Percentiles rank a stretch among this genome's conserved stretches.
Conservation (phyloP, 2,888 invertebrate species). For the Caenorhabditis sinica region DNA sequence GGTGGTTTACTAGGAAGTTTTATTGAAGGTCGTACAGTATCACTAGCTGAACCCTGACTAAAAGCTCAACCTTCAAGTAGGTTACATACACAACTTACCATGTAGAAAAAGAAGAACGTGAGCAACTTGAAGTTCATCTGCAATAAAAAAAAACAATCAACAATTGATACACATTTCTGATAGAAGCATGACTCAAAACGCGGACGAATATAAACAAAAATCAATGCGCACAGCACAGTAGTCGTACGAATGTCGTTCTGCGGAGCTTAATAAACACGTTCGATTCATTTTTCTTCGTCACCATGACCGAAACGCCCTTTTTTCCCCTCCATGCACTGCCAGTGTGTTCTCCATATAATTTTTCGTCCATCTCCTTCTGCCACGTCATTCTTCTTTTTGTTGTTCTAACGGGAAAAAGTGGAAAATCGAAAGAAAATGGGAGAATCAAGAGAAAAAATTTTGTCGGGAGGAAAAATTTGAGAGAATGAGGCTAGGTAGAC, state of each 20-base stretch:
- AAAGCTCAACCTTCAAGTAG: too few relatives aligned
- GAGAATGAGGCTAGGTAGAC: not conserved
- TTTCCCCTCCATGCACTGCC: constrained; percentile 11
- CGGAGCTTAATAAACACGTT: constrained; percentile 36
- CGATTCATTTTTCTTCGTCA: constrained; percentile 57
- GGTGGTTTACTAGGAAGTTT: too few relatives aligned
- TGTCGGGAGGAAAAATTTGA: not conserved
- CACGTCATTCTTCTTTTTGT: constrained; percentile 31
- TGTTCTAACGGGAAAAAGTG: not conserved
- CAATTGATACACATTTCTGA: not conserved
- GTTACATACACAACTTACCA: constrained; percentile 5
- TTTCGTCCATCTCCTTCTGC: constrained; percentile 15
- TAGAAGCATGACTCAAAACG: not conserved
- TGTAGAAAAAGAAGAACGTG: not conserved
- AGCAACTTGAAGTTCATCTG: constrained; percentile 40
- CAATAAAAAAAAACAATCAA: constrained; percentile 7
- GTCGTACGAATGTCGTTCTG: constrained; percentile 24
- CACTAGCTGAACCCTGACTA: too few relatives aligned
- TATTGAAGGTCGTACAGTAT: too few relatives aligned
- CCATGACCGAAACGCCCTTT: constrained; percentile 32
- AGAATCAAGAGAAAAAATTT: not conserved
- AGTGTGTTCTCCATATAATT: constrained; percentile 29
- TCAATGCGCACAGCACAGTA: constrained; percentile 13
- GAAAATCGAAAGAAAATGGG: not conserved
- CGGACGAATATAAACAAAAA: constrained; percentile 20